Conservation (phyloP, 1,140 invertebrate species). For the Brachionus plicatilis region DNA sequence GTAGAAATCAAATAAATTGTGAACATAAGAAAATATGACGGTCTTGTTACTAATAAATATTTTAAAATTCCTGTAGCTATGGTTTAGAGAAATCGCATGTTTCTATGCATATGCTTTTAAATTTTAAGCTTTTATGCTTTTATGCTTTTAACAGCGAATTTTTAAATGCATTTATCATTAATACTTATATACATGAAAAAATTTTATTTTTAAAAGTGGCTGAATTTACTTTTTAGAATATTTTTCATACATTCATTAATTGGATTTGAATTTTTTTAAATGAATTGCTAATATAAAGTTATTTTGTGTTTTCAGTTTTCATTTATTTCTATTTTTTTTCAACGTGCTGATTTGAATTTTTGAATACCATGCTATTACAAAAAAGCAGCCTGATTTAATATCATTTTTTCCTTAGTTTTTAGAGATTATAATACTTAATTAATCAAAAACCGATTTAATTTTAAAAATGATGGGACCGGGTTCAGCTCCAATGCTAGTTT, state of each 20-base stretch:
- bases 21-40: not conserved
- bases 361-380: not conserved
- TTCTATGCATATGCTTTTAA: not conserved
- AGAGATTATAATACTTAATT: not conserved
- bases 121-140: not conserved
- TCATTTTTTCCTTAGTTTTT: not conserved
- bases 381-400: no score
- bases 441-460: not conserved
- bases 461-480: slow-evolving; percentile 30
- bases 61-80: not conserved
- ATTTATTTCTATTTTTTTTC: not conserved
- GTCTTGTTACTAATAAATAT: not conserved
- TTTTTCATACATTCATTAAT: not conserved
- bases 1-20: no score
- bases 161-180: not conserved
- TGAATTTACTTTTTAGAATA: not conserved
- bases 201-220: not conserved
- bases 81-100: not conserved
- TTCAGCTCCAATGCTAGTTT: slow-evolving; percentile 27
- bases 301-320: not conserved
- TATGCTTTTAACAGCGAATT: not conserved
- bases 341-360: not conserved
- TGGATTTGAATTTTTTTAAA: not conserved
- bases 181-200: no score
- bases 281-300: not conserved